phyloP scores from a whole-genome alignment of 2,888 invertebrate species.

The Elegia similella region DNA sequence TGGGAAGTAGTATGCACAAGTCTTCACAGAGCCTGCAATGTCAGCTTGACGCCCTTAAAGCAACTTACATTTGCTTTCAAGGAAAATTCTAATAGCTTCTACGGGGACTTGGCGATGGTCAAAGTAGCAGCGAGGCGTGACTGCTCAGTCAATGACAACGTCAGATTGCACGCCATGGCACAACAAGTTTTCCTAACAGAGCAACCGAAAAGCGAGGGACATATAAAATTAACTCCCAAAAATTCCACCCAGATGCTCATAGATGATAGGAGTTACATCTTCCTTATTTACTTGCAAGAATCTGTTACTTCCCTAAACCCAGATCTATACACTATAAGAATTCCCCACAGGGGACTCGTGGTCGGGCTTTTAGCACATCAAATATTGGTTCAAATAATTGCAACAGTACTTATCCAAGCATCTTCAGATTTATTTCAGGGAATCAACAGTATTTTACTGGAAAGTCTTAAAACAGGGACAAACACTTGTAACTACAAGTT shows the following conservation, averaged over 20 bases:
- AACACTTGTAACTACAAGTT: slow-evolving; percentile 71
- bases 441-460: slow-evolving; percentile 83
- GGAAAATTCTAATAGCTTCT: slow-evolving; percentile 95
- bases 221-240: slow-evolving; percentile 57
- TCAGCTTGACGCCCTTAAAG: slow-evolving; percentile 93
- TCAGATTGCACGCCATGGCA: slow-evolving; percentile 92
- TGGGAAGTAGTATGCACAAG: slow-evolving; percentile 94
- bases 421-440: slow-evolving; percentile 83
- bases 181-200: slow-evolving; percentile 92
- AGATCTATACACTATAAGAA: slow-evolving; percentile 89
- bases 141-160: slow-evolving; percentile 91
- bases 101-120: slow-evolving; percentile 94
- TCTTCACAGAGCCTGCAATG: slow-evolving; percentile 90
- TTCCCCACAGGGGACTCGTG: slow-evolving; percentile 93
- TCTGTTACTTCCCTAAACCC: slow-evolving; percentile 86
- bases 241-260: slow-evolving; percentile 76
- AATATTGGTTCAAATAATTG: slow-evolving; percentile 94
- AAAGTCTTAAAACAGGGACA: slow-evolving; percentile 69
- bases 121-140: slow-evolving; percentile 96
- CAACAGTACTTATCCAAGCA: slow-evolving; percentile 91
- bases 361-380: slow-evolving; percentile 95
- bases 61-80: slow-evolving; percentile 95
- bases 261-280: slow-evolving; percentile 94
- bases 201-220: slow-evolving; percentile 58
- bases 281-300: slow-evolving; percentile 91